These are phyloP conservation scores for Drosophila maculinotata DNA, from an alignment of 2,888 invertebrate species.

Conservation along the genomic window DNA sequence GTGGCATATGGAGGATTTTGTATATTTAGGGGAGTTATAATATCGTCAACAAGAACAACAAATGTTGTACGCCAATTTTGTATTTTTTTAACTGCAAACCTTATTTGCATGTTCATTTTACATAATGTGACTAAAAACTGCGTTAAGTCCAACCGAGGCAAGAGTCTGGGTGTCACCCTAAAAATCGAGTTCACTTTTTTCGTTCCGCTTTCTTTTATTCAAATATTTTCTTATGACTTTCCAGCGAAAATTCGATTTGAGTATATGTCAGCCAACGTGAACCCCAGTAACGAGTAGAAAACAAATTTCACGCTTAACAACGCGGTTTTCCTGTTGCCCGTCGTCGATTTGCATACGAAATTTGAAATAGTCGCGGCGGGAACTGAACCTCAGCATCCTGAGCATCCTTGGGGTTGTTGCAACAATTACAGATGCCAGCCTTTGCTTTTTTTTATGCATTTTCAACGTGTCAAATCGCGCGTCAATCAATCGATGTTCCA, in stretches of 20 bases:
- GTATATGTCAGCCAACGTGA: slow-evolving; percentile 62
- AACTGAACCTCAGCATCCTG: slow-evolving; percentile 8
- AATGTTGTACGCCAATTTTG: slow-evolving; percentile 79
- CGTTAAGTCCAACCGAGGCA: slow-evolving; percentile 46
- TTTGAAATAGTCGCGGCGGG: slow-evolving; percentile 45
- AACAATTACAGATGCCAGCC: slow-evolving; percentile 74
- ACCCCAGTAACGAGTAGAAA: slow-evolving; percentile 58
- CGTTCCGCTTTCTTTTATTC: slow-evolving; percentile 65
- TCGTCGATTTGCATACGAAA: slow-evolving; percentile 80
- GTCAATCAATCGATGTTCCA: slow-evolving; percentile 77
- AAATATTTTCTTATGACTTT: slow-evolving; percentile 78
- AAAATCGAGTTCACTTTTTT: slow-evolving; percentile 29
- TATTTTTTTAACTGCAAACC: slow-evolving; percentile 82
- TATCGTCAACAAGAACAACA: slow-evolving; percentile 41
- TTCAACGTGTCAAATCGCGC: slow-evolving; percentile 82
- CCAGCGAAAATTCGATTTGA: slow-evolving; percentile 73
- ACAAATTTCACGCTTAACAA: slow-evolving; percentile 84
- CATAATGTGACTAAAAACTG: slow-evolving; percentile 75
- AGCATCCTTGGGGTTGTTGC: slow-evolving; percentile 64
- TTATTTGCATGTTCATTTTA: slow-evolving; percentile 84
- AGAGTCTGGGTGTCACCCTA: slow-evolving; percentile 27
- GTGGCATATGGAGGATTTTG: slow-evolving; percentile 65
- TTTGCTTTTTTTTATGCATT: slow-evolving; percentile 61
- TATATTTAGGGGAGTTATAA: slow-evolving; percentile 25
- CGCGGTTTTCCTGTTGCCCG: slow-evolving; percentile 69